phyloP scores from a whole-genome alignment of 2,888 invertebrate genomes.

The Abrostola triplasia region DNA sequence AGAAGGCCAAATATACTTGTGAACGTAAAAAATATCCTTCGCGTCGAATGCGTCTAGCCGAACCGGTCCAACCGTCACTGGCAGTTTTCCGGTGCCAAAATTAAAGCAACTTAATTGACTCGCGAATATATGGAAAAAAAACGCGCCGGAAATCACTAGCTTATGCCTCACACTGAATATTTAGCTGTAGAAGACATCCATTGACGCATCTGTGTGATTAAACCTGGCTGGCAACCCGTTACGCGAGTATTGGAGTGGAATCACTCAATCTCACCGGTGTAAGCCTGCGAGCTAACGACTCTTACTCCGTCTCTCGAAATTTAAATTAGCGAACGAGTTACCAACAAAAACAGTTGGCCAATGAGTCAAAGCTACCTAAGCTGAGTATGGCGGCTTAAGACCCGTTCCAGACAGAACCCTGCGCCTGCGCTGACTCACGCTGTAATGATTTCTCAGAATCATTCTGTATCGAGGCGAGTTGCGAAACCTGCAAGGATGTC shows the following conservation, averaged over 20 bases:
- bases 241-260: conserved; percentile 39
- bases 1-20: conserved; percentile 67
- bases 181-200: conserved; percentile 45
- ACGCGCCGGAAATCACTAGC: conserved; percentile 73
- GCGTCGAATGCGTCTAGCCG: conserved; percentile 63
- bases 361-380: conserved; percentile 58
- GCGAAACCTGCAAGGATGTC: conserved; percentile 74
- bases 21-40: conserved; percentile 77
- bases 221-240: conserved; percentile 33
- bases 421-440: conserved; percentile 69
- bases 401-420: conserved; percentile 73
- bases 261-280: conserved; percentile 28
- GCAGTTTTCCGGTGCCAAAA: conserved; percentile 72
- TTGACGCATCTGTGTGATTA: conserved; percentile 43
- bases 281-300: conserved; percentile 4
- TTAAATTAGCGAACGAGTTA: conserved; percentile 23
- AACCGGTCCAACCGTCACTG: conserved; percentile 75
- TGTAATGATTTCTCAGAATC: conserved; percentile 76
- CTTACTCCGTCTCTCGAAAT: conserved; percentile 22
- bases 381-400: conserved; percentile 61
- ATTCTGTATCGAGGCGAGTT: conserved; percentile 71
- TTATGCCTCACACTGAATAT: conserved; percentile 59
- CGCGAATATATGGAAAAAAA: conserved; percentile 62
- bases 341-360: conserved; percentile 50
- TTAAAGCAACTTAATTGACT: conserved; percentile 72